Conservation (phyloP, 2,797 vertebrate genomes). For the Periparus ater region DNA sequence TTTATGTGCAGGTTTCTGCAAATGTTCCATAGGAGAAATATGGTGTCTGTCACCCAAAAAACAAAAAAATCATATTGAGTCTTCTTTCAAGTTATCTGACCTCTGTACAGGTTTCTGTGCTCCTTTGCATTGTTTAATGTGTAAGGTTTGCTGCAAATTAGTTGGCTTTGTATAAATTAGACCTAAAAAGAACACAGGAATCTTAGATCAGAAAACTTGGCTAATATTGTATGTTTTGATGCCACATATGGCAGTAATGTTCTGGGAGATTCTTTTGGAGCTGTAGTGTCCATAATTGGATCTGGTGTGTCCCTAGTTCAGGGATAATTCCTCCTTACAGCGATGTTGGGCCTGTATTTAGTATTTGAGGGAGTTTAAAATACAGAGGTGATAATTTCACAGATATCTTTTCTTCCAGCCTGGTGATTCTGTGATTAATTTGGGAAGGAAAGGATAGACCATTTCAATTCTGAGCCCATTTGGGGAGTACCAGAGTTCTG, state of each 20-base stretch:
- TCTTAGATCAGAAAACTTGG: background rate
- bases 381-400: background rate
- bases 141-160: background rate
- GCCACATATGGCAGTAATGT: background rate
- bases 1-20: background rate
- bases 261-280: background rate
- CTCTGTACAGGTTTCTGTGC: background rate
- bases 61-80: background rate
- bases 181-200: background rate
- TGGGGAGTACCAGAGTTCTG: background rate
- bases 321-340: background rate
- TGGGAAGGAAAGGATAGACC: background rate
- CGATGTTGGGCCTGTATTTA: background rate
- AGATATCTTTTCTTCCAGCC: background rate
- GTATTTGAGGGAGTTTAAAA: background rate
- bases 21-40: background rate
- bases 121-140: background rate
- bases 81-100: background rate
- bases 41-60: background rate
- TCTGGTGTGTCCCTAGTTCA: rapidly evolving
- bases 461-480: background rate
- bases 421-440: background rate
- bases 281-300: background rate
- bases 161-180: background rate
- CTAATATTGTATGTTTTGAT: background rate